Conservation (phyloP, 1,140 invertebrate genomes). For the Papilio polytes region DNA sequence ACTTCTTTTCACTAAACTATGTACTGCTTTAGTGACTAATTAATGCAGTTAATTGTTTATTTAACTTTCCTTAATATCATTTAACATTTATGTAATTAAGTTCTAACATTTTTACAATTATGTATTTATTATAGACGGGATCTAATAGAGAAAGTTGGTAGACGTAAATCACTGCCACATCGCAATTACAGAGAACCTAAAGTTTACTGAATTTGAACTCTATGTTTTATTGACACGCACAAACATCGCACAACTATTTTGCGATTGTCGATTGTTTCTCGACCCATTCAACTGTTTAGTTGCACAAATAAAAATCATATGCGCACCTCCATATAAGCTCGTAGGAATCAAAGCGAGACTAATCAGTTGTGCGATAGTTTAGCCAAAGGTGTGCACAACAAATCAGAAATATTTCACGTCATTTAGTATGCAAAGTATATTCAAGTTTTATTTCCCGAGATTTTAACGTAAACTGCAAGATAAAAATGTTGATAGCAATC, state of each 20-base stretch:
- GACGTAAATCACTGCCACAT: background rate
- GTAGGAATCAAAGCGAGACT: too few species aligned
- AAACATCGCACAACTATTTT: too few species aligned
- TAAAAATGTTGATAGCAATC: background rate
- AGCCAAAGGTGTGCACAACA: background rate
- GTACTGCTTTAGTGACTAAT: background rate
- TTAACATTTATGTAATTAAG: background rate
- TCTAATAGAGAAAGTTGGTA: background rate
- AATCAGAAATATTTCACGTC: background rate
- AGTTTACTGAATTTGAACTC: background rate
- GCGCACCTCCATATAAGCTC: too few species aligned
- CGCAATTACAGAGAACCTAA: background rate
- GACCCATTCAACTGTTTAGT: too few species aligned
- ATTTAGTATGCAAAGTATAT: background rate
- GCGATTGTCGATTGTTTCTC: too few species aligned
- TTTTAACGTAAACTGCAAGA: background rate
- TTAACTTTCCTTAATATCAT: background rate
- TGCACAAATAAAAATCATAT: too few species aligned
- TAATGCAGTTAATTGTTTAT: too few species aligned
- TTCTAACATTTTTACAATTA: background rate
- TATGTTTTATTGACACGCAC: background rate
- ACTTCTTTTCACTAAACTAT: background rate
- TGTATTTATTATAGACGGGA: background rate
- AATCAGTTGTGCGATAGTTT: too few species aligned
- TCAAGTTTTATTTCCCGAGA: background rate